Evolutionary conservation across 2,888 invertebrate species (phyloP).

Genomic region (Enchytraeus crypticus): DNA sequence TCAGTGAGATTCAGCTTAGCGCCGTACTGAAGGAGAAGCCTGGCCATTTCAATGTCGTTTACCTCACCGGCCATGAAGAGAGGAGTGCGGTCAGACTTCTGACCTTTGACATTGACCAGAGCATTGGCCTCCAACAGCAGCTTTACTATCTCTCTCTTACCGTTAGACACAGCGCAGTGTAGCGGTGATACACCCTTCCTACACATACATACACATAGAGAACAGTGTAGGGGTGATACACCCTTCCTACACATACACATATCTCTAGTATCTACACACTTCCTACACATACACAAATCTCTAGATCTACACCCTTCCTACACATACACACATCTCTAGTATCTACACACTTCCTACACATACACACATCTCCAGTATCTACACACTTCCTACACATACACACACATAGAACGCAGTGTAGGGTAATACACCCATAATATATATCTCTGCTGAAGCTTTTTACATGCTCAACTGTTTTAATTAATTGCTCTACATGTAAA

Average conservation of each 20-base stretch:
- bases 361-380: no score
- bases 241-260: conserved; percentile 23
- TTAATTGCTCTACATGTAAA: no score
- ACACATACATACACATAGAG: conserved; percentile 14
- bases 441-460: no score
- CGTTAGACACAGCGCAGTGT: conserved; percentile 25
- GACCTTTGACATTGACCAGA: conserved; percentile 11
- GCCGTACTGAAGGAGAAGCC: conserved; percentile 13
- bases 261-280: no score
- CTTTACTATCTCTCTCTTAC: conserved; percentile 12
- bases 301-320: no score
- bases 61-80: conserved; percentile 23
- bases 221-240: conserved; percentile 22
- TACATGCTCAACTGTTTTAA: no score
- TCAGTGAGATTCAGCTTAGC: conserved; percentile 17
- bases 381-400: no score
- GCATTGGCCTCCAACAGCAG: conserved; percentile 18
- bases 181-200: conserved; percentile 21
- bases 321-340: no score
- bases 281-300: no score
- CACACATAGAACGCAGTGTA: conserved; percentile 26
- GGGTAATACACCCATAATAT: conserved; percentile 18
- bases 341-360: no score
- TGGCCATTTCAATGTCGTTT: conserved; percentile 15
- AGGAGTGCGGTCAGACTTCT: conserved; percentile 17